Evolutionary conservation across 2,797 vertebrate species (phyloP), one percentile per base, ranked within the genome.

Genomic region (Lerista edwardsae): DNA sequence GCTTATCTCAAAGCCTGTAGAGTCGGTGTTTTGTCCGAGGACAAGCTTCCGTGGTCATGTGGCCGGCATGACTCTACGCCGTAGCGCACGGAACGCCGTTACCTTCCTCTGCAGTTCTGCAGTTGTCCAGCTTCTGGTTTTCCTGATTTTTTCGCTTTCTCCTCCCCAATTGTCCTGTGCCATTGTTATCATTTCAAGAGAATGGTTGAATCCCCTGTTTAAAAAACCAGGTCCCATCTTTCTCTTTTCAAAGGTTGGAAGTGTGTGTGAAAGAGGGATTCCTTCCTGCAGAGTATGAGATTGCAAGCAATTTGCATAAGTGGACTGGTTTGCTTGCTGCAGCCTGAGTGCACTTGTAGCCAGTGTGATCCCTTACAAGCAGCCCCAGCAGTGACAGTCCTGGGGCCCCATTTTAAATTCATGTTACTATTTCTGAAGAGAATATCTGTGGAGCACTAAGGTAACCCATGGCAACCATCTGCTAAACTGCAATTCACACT

Each of bases 381-480:
- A 77, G 92, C 81, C 75, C 91, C 67, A 65, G 90, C 34, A 78
- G 88, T 82, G 92, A 31, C 74, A 87, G 88, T 25, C 86, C 11
- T 44, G 86, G 92, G 85, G 87, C 91, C 88, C 91, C 89, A 84
- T 86, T 95, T 91, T 87, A 95, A 90, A 94, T 94, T 87, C 94
- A 90, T 84, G 55, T 93, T 93, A 93, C 95, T 95, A 92, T 96
- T 95, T 96, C 57, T 83, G 95, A 94, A 93, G 91, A 92, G 95
- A 96, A 51, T 88, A 93, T 94, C 93, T 86, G 41, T 39, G 71
- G 68, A 14, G 84, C 84, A 23, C 85, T 75, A 85, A 84, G 73
- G 95, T 96, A 96, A 96, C 95, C 96, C 95, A 95, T 96, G 88
- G 95, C 96, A 96, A 96, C 96, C 95, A 95, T 93, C 91, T 76